These are phyloP conservation scores for Mythimna loreyi DNA, from an alignment of 2,888 invertebrate species.

Conservation along the genomic window DNA sequence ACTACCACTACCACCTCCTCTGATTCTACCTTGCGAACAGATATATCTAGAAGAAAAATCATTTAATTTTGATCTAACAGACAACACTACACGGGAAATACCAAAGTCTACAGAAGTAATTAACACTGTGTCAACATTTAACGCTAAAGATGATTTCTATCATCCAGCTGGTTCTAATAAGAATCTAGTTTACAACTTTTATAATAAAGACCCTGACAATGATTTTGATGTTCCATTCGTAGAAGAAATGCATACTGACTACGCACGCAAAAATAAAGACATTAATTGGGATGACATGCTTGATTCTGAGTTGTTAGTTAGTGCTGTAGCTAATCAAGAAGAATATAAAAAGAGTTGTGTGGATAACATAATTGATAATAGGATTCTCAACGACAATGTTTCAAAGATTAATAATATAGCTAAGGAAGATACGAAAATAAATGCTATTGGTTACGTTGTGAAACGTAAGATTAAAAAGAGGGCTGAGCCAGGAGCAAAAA, in stretches of 20 bases:
- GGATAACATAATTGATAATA: slow-evolving; percentile 14
- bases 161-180: slow-evolving; percentile 24
- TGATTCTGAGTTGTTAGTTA: slow-evolving; percentile 74
- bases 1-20: neutral
- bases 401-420: slow-evolving; percentile 3
- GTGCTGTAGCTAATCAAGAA: slow-evolving; percentile 32
- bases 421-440: neutral
- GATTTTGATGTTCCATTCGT: slow-evolving; percentile 2
- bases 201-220: slow-evolving; percentile 15
- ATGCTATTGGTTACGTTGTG: neutral
- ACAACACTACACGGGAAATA: slow-evolving; percentile 14
- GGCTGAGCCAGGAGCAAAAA: slow-evolving; percentile 29
- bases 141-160: slow-evolving; percentile 9
- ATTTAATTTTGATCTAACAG: slow-evolving; percentile 18
- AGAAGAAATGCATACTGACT: neutral
- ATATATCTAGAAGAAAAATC: slow-evolving; percentile 15
- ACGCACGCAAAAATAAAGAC: slow-evolving; percentile 15
- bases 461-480: slow-evolving; percentile 40
- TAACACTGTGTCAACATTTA: slow-evolving; percentile 9
- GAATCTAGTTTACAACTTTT: slow-evolving; percentile 16
- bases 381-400: slow-evolving; percentile 1
- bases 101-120: slow-evolving; percentile 24
- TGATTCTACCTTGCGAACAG: slow-evolving; percentile 12
- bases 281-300: slow-evolving; percentile 80
- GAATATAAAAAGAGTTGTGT: slow-evolving; percentile 6